Base-by-base conservation (phyloP, 2,888 invertebrate genomes). In the Mellilla xanthometata region DNA sequence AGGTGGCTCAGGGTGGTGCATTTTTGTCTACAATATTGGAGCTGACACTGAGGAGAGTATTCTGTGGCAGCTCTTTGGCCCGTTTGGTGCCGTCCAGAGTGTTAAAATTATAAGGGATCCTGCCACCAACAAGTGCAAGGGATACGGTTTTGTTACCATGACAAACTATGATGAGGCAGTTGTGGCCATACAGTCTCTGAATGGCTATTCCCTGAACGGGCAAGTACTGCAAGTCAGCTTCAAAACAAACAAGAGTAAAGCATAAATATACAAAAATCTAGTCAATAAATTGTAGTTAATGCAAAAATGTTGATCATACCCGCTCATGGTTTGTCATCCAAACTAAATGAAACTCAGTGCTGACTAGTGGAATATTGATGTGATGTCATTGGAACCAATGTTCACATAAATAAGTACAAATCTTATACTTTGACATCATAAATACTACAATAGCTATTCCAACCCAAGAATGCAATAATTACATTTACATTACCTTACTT, bases 131-230 rank as follows among this genome's bases (percentile, higher is more conserved):
- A 98, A 98, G 88, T 98, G 98, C 91, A 98, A 98, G 92, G 99
- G 99, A 56, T 99, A 98, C 86, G 99, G 98, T 63, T 98, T 98
- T 86, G 98, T 99, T 64, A 98, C 98, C 58, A 99, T 99, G 98
- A 97, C 97, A 79, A 97, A 98, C 88, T 98, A 99, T 80, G 98
- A 98, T 74, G 98, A 99, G 88, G 97, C 98, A 49, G 94, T 97
- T 56, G 96, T 97, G 69, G 98, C 99, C 65, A 98, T 98, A 76
- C 97, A 97, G 89, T 97, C 97, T 58, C 92, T 99, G 76, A 98
- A 99, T 87, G 98, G 98, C 72, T 98, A 97, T 90, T 96, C 97
- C 68, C 92, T 99, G 73, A 97, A 97, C 72, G 97, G 97, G 86
- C 94, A 98, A 69, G 97, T 97, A 68, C 93, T 98, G 78, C 98